Evolutionary conservation across 37 sponge, comb jelly and placozoan species (phyloP), one percentile per base, ranked within the genome.

Genomic region (Tethya wilhelma): DNA sequence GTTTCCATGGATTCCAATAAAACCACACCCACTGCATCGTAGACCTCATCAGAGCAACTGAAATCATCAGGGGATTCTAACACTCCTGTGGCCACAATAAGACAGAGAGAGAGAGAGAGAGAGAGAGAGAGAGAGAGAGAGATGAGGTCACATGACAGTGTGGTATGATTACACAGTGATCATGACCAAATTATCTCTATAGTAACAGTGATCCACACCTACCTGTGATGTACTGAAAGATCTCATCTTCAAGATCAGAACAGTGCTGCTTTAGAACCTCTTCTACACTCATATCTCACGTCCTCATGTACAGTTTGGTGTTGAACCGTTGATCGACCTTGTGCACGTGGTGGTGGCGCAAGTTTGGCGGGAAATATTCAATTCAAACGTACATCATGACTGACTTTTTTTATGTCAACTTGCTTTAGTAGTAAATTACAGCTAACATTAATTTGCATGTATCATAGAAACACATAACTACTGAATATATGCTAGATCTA

Each of bases 21-120:
- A 31, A 92, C 43, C 5, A 30, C 85, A 46, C 90, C 89, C 25
- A 92, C 64, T 1, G 88, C 90, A 11, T 92, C 93, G 49, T 44
- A 88, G 17, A 92, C 42, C 11, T 92, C 93, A 0, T 87, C 86
- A 22, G 64, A 25, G 29, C 71, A 74, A 36, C 56, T 33, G 49
- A 92, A 67, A 44, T 82, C 87, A 4, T 92, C 89, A 0, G 77
- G 76, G 57, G 79, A 79, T 60, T 81, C 86, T 1, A 92, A 76
- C 11, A 87, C 76, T 29, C 89, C 86, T 85, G 38, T 5, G 56
- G 29, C 17, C 22, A n/a, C 0, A 44, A 53, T 3, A 40, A 44
- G 34, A 25, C 60, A 8, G 26, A 38, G 25, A 30, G 37, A 65
- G 33, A 5, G 66, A n/a, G 55, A 33, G 17, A 22, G 66, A 17